Evolutionary conservation across 2,113 vertebrate species (phyloP).

Genomic region (Phainopepla nitens): DNA sequence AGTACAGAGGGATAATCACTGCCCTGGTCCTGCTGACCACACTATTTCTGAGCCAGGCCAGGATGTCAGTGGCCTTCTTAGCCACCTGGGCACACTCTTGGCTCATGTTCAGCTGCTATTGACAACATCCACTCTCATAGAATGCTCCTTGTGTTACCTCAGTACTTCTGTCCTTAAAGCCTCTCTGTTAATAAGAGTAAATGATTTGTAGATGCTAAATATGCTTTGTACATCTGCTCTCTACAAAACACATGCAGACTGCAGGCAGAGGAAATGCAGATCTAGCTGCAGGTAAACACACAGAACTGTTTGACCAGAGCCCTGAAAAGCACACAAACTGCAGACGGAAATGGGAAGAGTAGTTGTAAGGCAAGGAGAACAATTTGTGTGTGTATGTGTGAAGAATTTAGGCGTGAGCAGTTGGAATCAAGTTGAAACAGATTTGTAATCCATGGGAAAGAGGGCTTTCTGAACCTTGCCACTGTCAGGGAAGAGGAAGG

Average conservation of each 20-base stretch:
- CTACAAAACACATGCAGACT: neutral
- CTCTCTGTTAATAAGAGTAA: neutral
- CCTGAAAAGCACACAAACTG: neutral
- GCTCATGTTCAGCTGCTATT: neutral
- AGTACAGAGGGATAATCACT: fast-evolving
- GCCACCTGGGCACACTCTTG: neutral
- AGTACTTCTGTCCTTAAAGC: neutral
- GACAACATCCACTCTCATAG: neutral
- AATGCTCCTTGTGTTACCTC: neutral
- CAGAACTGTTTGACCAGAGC: neutral
- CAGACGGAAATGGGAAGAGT: neutral
- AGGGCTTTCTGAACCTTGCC: neutral
- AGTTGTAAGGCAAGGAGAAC: neutral
- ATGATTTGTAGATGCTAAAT: neutral
- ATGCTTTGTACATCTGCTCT: neutral
- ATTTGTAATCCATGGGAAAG: neutral
- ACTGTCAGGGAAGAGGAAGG: neutral
- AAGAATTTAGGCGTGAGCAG: neutral
- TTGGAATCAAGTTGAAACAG: neutral
- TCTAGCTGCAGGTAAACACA: neutral
- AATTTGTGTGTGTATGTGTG: neutral
- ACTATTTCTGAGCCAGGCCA: neutral
- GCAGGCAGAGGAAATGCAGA: neutral
- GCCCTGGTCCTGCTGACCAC: neutral
- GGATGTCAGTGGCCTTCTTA: too few species aligned